Base-by-base conservation (phyloP, 2,888 invertebrate species). In the Melitaea athalia region DNA sequence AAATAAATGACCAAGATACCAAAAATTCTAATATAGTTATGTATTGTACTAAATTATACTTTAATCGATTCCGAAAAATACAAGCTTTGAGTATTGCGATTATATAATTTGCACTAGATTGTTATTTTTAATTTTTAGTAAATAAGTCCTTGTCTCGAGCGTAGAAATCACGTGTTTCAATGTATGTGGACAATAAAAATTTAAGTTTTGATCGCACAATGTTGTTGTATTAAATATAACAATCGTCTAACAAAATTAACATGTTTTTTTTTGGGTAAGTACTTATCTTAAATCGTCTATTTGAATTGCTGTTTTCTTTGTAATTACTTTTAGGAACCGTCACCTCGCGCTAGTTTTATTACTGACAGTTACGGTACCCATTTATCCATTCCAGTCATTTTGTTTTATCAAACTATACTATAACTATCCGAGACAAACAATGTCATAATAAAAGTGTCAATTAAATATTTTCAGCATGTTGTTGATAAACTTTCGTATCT, bases 1-100 rank as follows among this genome's bases (percentile, higher is more conserved):
- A 77, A 78, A 75, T 78, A 78, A 81, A 85, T 86, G 86, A 87
- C 83, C 85, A 86, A 86, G 81, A 88, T 86, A 86, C 86, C 85
- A 87, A 87, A 86, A 85, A 86, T 78, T 82, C 74, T 77, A 76
- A 72, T 81, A 78, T 81, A 80, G 80, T 78, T 84, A 85, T 84
- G 79, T 84, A 77, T 79, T 84, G 76, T 81, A 82, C 82, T 84
- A 84, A 86, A 81, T 80, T 81, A 73, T 82, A 76, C 71, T 69
- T 71, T 64, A 77, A 76, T 75, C 68, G 76, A 75, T 78, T 71
- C 74, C 74, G 70, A 69, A 73, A 74, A 73, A 74, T 76, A 73
- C 75, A 79, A 76, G 74, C 77, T 77, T 78, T 76, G 76, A 79
- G 79, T 79, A 79, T 80, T 78, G 76, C 79, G 76, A 77, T 77